Base-by-base conservation (phyloP, 2,797 vertebrate genomes). In the Enteromius mattozi region DNA sequence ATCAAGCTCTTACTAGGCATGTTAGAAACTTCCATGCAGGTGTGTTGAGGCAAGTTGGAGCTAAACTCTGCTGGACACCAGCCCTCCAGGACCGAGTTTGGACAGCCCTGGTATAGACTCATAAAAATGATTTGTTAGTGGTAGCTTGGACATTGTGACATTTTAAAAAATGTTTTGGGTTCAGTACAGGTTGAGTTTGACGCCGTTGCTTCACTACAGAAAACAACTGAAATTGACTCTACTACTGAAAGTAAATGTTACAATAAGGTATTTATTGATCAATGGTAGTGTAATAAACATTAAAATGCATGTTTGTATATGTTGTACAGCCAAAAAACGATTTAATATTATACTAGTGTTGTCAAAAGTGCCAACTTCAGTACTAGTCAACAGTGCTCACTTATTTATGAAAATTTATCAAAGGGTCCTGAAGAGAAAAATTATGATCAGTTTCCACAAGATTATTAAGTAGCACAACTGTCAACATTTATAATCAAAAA, bases 101-200 rank as follows among this genome's bases (percentile, higher is more conserved):
- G 37, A 40, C 37, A 8, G 37, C 37, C 37, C 37, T 85, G 61
- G 85, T 85, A 88, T 74, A 89, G 78, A 88, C 49, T 59, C 16
- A 1, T 56, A 30, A 71, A 27, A 69, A 56, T 59, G 7, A 72
- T 59, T 42, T 78, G 21, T 3, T 59, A 78, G 75, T 59, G 49
- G 35, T 78, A 78, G 82, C 51, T 78, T 63, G 66, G 37, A 78
- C 3, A 49, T 81, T 78, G 37, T 78, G 59, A 6, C 16, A 2
- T 79, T 80, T 70, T 80, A 69, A 69, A 69, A 66, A 54, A 70
- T 69, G 14, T 70, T 70, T 54, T 56, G 21, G 66, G 47, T 70
- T 69, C 66, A 37, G 21, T 42, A 54, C 33, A 37, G 16, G 65
- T 24, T 65, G 6, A 59, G 59, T 10, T 65, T 65, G 2, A 24